Evolutionary conservation across 2,888 invertebrate species (phyloP).

Genomic region (Colostygia pectinataria): DNA sequence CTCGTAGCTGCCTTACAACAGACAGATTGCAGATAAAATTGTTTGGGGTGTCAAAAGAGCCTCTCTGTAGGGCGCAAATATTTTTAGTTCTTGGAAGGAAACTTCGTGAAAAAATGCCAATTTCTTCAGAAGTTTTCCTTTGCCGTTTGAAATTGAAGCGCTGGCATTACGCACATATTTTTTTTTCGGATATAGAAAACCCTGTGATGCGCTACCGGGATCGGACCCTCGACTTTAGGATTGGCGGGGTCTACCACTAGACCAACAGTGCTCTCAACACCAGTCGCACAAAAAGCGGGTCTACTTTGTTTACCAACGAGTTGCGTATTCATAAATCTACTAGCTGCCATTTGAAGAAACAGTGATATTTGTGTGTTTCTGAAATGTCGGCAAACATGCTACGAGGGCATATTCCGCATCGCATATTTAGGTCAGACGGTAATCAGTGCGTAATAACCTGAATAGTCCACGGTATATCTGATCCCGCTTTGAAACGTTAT

Average conservation of each 20-base stretch:
- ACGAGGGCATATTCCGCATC: constrained; percentile 44
- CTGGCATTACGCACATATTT: too few relatives aligned
- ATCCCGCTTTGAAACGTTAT: constrained; percentile 42
- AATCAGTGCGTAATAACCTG: constrained; percentile 63
- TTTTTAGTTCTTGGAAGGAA: too few relatives aligned
- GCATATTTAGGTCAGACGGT: constrained; percentile 61
- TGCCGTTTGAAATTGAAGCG: too few relatives aligned
- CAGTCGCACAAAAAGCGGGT: too few relatives aligned
- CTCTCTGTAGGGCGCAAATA: background rate
- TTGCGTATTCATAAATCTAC: background rate
- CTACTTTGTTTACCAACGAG: background rate
- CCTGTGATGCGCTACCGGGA: too few relatives aligned
- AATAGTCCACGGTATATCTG: constrained; percentile 55
- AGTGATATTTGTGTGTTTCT: constrained; percentile 14
- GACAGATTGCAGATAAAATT: constrained; percentile 10
- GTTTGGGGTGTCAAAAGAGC: constrained; percentile 3
- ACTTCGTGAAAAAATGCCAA: too few relatives aligned
- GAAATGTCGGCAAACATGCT: constrained; percentile 35
- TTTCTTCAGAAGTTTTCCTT: too few relatives aligned
- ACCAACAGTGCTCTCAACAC: too few relatives aligned
- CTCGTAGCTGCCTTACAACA: constrained; percentile 23
- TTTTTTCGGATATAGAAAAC: too few relatives aligned
- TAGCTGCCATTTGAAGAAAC: constrained; percentile 18
- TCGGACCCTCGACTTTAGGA: too few relatives aligned
- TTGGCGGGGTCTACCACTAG: too few relatives aligned